Base-by-base conservation (phyloP, 2,113 vertebrate species). In the Hepsetus odoe region DNA sequence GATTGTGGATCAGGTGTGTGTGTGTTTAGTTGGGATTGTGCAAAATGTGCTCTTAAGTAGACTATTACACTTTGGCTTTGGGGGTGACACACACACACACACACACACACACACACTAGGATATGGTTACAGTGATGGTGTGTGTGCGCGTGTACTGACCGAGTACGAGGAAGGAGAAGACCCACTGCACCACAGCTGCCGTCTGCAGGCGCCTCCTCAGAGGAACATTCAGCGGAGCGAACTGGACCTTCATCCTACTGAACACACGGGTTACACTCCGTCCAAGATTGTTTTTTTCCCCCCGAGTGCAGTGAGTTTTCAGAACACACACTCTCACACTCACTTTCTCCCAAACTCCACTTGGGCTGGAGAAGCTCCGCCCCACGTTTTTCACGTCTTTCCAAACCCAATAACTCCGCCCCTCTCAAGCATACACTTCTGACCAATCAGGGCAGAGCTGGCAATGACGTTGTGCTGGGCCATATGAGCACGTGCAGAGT, bases 191-290 rank as follows among this genome's bases (percentile, higher is more conserved):
- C 1, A 94, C 93, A 0, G 90, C 89, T 0, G 90, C 81, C 0
- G 95, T 97, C 89, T 97, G 95, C 7, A 95, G 74, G 38, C 95
- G 87, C 70, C 94, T 88, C 69, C 85, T 42, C 76, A 94, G 85
- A 0, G 96, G 94, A 67, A 95, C 3, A 0, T 80, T 90, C 42
- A 94, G 82, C 13, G 95, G 94, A 0, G 95, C 94, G 24, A 96
- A 95, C 77, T 94, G 33, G 61, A 97, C 81, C 88, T 85, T 92
- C 94, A 94, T 94, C 71, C 55, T 61, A 67, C 78, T 42, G 20
- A 40, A 5, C 40, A 24, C 24, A 9, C n/a, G n/a, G n/a, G n/a
- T n/a, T n/a, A n/a, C n/a, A n/a, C n/a, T n/a, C n/a, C n/a, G n/a
- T n/a, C n/a, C n/a, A n/a, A n/a, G n/a, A n/a, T n/a, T n/a, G n/a